Percentiles rank a stretch among this genome's conserved stretches.
phyloP scores from a whole-genome alignment of 2,113 vertebrate genomes.

The Apus apus region DNA sequence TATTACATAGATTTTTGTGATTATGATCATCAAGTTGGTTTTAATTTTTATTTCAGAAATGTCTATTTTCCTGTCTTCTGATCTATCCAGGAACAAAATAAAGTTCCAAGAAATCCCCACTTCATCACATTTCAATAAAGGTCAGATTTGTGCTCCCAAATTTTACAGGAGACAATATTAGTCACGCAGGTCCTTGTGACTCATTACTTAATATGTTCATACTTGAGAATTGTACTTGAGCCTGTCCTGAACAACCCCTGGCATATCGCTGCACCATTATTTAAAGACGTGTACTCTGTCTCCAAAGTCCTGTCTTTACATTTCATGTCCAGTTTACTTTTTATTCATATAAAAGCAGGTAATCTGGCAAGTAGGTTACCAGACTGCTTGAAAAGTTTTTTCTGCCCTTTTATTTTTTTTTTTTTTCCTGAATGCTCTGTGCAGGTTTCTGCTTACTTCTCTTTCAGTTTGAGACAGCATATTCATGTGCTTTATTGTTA shows the following conservation, averaged over 20 bases:
- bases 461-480: neutral
- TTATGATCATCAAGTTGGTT: neutral
- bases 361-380: neutral
- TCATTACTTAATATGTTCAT: conserved; percentile 34
- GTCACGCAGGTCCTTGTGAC: conserved; percentile 5
- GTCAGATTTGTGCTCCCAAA: neutral
- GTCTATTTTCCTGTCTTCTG: conserved; percentile 22
- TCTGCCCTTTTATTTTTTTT: neutral
- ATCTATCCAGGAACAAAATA: neutral
- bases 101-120: conserved; percentile 4
- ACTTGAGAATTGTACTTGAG: neutral
- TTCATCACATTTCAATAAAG: neutral
- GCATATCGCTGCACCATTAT: neutral
- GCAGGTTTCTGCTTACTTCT: neutral
- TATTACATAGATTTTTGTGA: neutral
- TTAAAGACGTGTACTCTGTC: neutral
- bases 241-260: neutral
- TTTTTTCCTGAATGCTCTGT: neutral
- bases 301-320: conserved; percentile 17
- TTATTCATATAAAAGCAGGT: neutral
- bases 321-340: neutral
- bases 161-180: conserved; percentile 26
- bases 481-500: neutral
- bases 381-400: neutral
- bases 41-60: neutral